Evolutionary conservation across 2,113 vertebrate genomes (phyloP).

Genomic region (Engystomops pustulosus): DNA sequence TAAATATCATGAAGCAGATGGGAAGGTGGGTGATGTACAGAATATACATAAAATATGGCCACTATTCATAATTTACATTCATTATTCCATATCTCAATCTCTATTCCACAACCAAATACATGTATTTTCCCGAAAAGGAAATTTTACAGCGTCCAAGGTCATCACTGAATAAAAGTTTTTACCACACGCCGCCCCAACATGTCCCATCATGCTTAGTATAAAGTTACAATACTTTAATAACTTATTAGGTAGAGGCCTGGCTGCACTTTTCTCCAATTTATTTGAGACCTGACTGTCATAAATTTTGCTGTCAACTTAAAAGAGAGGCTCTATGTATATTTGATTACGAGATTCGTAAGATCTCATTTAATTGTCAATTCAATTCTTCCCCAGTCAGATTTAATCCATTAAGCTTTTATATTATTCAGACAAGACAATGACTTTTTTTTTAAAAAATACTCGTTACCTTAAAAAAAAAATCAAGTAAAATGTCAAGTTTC

Average conservation of each 20-base stretch:
- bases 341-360: conserved; percentile 28
- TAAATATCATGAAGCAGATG: no score
- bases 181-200: neutral
- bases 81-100: neutral
- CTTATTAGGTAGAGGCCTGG: neutral
- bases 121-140: neutral
- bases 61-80: neutral
- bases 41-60: neutral
- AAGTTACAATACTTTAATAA: conserved; percentile 4
- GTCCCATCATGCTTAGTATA: neutral
- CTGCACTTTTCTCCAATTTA: neutral
- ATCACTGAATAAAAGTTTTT: neutral
- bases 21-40: no score
- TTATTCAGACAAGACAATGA: conserved; percentile 13
- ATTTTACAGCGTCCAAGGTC: neutral
- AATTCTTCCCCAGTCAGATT: conserved; percentile 25
- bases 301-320: conserved; percentile 26
- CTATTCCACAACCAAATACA: neutral
- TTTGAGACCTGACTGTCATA: neutral
- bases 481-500: no score
- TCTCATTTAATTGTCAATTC: conserved; percentile 26
- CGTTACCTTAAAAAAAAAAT: no score
- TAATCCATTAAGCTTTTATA: neutral
- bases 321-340: conserved; percentile 23
- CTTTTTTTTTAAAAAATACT: no score